Evolutionary conservation across 2,113 vertebrate genomes (phyloP).

Genomic region (Pluvialis apricaria): DNA sequence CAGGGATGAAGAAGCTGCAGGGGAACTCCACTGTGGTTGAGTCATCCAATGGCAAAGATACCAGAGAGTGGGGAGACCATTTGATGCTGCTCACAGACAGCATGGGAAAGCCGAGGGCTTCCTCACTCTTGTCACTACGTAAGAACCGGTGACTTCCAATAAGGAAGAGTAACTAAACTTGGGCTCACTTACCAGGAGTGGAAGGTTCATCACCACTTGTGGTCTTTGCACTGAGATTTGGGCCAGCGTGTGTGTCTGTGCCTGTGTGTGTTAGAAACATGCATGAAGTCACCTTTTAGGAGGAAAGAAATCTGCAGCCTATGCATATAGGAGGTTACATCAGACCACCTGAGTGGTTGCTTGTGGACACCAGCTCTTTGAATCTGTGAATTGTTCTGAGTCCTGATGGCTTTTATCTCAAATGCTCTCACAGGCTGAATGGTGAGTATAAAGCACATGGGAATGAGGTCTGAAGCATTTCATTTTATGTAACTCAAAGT

Average conservation of each 20-base stretch:
- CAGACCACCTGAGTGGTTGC: not conserved
- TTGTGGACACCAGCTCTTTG: not conserved
- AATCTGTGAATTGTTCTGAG: not conserved
- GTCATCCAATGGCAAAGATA: not conserved
- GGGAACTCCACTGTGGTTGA: fast-evolving
- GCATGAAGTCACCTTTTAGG: not conserved
- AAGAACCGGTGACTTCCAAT: not conserved
- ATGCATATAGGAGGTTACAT: not conserved
- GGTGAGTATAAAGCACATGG: not conserved
- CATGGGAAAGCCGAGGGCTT: not conserved
- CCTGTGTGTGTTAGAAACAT: not conserved
- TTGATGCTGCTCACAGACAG: not conserved
- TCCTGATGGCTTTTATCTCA: not conserved
- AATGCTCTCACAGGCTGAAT: not conserved
- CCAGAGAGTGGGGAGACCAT: not conserved
- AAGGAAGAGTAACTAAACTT: not conserved
- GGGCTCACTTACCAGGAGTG: no score
- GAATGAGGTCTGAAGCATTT: not conserved
- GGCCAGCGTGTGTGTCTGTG: not conserved
- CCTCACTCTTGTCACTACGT: not conserved
- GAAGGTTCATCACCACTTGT: not conserved
- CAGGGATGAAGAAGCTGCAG: not conserved
- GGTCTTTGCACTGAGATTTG: not conserved
- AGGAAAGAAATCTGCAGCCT: not conserved
- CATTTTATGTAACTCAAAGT: not conserved